A percentile compares a stretch with the other conserved stretches of the same genome.
Evolutionary conservation across 2,888 invertebrate genomes (phyloP).

Genomic region (Agonopterix subpropinquella): DNA sequence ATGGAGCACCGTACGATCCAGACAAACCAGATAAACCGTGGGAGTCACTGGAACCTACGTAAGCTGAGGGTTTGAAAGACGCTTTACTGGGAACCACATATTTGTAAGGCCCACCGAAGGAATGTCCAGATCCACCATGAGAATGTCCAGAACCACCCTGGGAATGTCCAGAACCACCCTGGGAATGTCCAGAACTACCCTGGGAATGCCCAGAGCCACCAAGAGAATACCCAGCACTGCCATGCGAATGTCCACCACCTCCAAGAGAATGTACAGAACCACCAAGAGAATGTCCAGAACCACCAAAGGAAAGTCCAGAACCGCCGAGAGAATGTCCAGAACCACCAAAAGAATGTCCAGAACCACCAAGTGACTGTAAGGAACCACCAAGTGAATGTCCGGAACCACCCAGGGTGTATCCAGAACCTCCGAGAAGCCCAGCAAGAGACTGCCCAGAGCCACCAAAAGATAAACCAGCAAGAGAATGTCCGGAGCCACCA

Average conservation of each 20-base stretch:
- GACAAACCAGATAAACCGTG: conserved; percentile 42
- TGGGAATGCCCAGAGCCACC: conserved; percentile 43
- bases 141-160: conserved; percentile 8
- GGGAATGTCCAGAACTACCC: conserved; percentile 20
- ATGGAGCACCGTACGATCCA: conserved; percentile 40
- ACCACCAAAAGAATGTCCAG: conserved; percentile 11
- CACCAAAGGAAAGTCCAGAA: conserved; percentile 22
- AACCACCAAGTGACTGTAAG: conserved; percentile 11
- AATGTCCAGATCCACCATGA: conserved; percentile 14
- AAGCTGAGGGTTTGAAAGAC: conserved; percentile 65
- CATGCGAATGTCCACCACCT: conserved; percentile 8
- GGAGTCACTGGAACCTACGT: conserved; percentile 51
- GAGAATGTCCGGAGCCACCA: conserved; percentile 17
- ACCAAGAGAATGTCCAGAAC: conserved; percentile 16
- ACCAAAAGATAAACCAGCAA: conserved; percentile 7
- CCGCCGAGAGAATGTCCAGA: conserved; percentile 17
- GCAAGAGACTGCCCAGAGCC: conserved; percentile 12
- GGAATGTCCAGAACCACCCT: conserved; percentile 12
- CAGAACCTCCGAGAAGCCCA: conserved; percentile 14
- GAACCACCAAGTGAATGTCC: conserved; percentile 16
- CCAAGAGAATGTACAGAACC: conserved; percentile 9
- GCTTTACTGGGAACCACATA: conserved; percentile 43
- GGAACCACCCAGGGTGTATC: conserved; percentile 19
- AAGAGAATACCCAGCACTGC: conserved; percentile 21
- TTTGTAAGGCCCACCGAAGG: conserved; percentile 29